Base-by-base conservation (phyloP, 1,140 invertebrate genomes). In the Vollenhovia emeryi region DNA sequence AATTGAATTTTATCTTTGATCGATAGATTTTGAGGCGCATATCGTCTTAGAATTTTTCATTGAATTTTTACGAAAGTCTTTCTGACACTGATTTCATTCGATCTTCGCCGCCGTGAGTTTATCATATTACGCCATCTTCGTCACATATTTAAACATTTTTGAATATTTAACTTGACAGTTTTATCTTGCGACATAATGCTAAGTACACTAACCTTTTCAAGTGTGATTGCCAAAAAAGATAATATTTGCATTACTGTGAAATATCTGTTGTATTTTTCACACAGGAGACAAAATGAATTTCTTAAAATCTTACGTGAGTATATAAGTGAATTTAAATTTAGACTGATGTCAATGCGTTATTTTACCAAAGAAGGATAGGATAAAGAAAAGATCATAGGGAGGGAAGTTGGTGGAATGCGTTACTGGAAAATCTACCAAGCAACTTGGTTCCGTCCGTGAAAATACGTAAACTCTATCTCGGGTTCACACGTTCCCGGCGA, bases 141-240 rank as follows among this genome's bases (percentile, higher is more conserved):
- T 80, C 78, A 71, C 57, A 66, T 36, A 80, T 80, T 80, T 80
- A 55, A 55, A 80, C 48, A 80, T 80, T 55, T 80, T 69, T 69
- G 13, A 40, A 68, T 68, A 79, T 69, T 66, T 69, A 55, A 36
- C 36, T 55, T 78, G 5, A 18, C 33, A 21, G 36, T n/a, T 27
- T 4, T 40, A 68, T 36, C 11, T n/a, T 15, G 11, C 2, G 11
- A 36, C 36, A n/a, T 43, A n/a, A 43, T 27, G 15, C 0, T 27
- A 52, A 80, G 40, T 55, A 11, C 48, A n/a, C n/a, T n/a, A 30
- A 30, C 7, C 30, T 68, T 40, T 40, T 18, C 2, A 60, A 43
- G 43, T 11, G 13, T 2, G n/a, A n/a, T 43, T 62, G 2, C n/a
- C n/a, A n/a, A n/a, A 36, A 27, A n/a, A 9, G 8, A 78, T 64